These are phyloP conservation scores for Cathartes aura DNA, from an alignment of 2,113 vertebrate genomes.

Conservation along the genomic window DNA sequence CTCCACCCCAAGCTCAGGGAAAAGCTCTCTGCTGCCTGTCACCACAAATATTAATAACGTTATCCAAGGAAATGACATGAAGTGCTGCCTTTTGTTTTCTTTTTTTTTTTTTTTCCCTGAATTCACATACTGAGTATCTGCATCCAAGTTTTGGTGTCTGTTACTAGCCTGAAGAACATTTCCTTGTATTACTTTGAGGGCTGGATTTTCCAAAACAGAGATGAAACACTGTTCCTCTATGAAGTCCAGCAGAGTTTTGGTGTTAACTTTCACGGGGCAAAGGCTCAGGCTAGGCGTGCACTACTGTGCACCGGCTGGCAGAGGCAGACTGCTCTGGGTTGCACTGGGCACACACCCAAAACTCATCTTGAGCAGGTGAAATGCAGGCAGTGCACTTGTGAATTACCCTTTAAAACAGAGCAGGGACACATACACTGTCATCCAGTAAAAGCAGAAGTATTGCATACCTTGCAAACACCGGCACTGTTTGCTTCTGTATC, in stretches of 20 bases:
- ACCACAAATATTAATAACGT: background rate
- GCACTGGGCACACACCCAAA: rapidly evolving
- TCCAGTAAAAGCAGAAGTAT: background rate
- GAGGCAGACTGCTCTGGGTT: background rate
- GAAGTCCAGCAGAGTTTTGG: background rate
- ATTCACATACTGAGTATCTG: background rate
- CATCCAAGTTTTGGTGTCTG: background rate
- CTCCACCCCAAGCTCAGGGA: background rate
- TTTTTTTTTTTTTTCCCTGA: background rate
- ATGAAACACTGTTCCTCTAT: background rate
- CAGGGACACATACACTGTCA: background rate
- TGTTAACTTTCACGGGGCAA: background rate
- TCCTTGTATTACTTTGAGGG: background rate
- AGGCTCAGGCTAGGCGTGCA: background rate
- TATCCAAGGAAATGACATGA: background rate
- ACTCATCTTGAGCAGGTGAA: background rate
- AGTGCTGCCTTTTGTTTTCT: background rate
- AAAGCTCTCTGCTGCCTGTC: background rate
- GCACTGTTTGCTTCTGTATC: background rate
- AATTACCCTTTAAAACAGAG: background rate
- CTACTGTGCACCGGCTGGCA: background rate
- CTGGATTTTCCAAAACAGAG: background rate
- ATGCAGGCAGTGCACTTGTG: rapidly evolving
- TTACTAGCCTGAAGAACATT: background rate
- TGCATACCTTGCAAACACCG: background rate